A percentile compares a stretch with the other conserved stretches of the same genome.
These are phyloP conservation scores for Polypterus senegalus DNA, from an alignment of 2,113 vertebrate species.

Conservation along the genomic window DNA sequence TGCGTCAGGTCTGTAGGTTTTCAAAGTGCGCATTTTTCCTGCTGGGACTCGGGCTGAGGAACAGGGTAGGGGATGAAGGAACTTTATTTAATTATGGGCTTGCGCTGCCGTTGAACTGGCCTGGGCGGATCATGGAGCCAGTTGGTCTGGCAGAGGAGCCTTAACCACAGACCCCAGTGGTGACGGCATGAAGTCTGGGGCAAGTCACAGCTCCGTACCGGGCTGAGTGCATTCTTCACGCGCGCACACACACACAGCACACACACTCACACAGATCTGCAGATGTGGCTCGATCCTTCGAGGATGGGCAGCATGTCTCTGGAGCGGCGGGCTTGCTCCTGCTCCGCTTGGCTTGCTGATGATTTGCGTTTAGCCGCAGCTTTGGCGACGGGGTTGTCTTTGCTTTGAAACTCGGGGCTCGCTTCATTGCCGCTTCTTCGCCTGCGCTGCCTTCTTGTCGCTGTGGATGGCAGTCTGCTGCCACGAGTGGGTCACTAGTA, in stretches of 20 bases:
- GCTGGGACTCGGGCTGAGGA: slow-evolving; percentile 16
- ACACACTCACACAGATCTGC: too few relatives aligned
- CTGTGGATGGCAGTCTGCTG: too few relatives aligned
- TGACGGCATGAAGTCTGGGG: slow-evolving; percentile 71
- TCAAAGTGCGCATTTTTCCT: slow-evolving; percentile 8
- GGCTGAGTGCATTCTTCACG: slow-evolving; percentile 59
- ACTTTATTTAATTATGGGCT: slow-evolving; percentile 60
- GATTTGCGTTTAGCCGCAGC: too few relatives aligned
- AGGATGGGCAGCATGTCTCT: too few relatives aligned
- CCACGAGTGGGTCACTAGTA: too few relatives aligned
- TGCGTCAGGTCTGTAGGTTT: background rate
- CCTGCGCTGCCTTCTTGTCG: too few relatives aligned
- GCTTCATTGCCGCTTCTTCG: too few relatives aligned
- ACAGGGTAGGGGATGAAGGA: slow-evolving; percentile 27
- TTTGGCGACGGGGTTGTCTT: too few relatives aligned
- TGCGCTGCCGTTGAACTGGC: slow-evolving; percentile 56
- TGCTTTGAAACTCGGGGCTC: too few relatives aligned
- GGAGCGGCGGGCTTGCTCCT: too few relatives aligned
- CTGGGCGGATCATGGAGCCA: slow-evolving; percentile 67
- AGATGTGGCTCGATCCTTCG: too few relatives aligned
- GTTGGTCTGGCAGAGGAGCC: slow-evolving; percentile 69
- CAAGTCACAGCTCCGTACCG: slow-evolving; percentile 67
- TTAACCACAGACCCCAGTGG: slow-evolving; percentile 66
- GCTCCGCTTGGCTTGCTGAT: too few relatives aligned
- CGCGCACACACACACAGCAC: slow-evolving; percentile 40